Base-by-base conservation (phyloP, 2,113 vertebrate genomes). In the Malaclemys terrapin region DNA sequence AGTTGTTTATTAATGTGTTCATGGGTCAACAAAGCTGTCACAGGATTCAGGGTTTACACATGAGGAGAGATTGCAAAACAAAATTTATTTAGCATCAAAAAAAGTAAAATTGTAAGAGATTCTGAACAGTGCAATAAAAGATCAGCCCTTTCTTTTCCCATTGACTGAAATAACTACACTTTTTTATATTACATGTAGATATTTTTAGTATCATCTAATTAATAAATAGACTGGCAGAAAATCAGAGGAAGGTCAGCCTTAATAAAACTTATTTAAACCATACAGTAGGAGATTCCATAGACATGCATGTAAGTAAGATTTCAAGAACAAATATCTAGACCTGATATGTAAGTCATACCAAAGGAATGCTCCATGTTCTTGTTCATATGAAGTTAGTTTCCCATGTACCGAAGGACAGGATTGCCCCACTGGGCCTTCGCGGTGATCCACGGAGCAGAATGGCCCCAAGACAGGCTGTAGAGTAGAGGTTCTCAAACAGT, bases 161-260 rank as follows among this genome's bases (percentile, higher is more conserved):
- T 85, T 84, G 56, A 45, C 5, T 38, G 84, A 91, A 94, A 86
- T 90, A 90, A 47, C 29, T 90, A 85, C 7, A 24, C 49, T 90
- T 89, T 96, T 95, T 20, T 53, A 75, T 76, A 91, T 47, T 88
- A 69, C 35, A n/a, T 87, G 42, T 47, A 47, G 54, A 54, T 85
- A 84, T 45, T 95, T 88, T 94, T 76, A 47, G 27, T 9, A 6
- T 88, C 88, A 89, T 89, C 93, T 89, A 38, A 52, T 93, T 62
- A 75, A 47, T 45, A 45, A 76, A 76, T 42, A 25, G 69, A 6
- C 24, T 45, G 38, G 42, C 22, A 47, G 75, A 20, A 82, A n/a
- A 45, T 5, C 38, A 91, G 35, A 31, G 20, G 76, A 87, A 54
- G 82, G 85, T 52, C 86, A 90, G 42, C 47, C 45, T 93, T 87